Evolutionary conservation across 2,113 vertebrate species (phyloP).

Genomic region (Ceyx margarethae): DNA sequence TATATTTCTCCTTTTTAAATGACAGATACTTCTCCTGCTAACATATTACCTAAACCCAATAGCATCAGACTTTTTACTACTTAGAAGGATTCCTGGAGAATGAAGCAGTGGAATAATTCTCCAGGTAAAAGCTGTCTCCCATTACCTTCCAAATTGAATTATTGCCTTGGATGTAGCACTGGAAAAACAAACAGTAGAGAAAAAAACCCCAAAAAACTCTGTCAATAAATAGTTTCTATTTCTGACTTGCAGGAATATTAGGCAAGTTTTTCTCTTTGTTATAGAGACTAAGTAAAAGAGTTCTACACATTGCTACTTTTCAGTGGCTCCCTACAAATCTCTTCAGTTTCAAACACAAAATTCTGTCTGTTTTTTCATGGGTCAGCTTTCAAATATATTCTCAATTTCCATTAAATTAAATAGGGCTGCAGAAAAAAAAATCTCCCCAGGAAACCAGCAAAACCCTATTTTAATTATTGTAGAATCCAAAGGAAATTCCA

Average conservation of each 20-base stretch:
- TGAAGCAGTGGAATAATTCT: slow-evolving; percentile 2
- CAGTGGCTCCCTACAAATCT: not conserved
- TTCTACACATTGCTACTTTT: not conserved
- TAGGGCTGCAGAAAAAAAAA: not conserved
- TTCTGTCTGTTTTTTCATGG: not conserved
- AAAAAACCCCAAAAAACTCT: not conserved
- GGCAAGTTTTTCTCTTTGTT: not conserved
- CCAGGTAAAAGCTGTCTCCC: not conserved
- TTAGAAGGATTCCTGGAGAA: slow-evolving; percentile 13
- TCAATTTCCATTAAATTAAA: not conserved
- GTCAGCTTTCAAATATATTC: not conserved
- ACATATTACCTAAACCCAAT: not conserved
- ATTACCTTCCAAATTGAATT: slow-evolving; percentile 25
- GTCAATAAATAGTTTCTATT: not conserved
- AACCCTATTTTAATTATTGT: not conserved
- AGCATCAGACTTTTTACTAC: not conserved
- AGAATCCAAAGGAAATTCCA: not conserved
- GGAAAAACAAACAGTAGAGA: slow-evolving; percentile 16
- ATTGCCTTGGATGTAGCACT: not conserved
- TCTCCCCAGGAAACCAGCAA: not conserved
- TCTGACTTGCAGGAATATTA: not conserved
- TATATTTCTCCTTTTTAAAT: not conserved
- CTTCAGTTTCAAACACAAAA: slow-evolving; percentile 1
- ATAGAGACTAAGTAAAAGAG: not conserved
- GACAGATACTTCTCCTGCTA: not conserved